These are phyloP conservation scores for Monodelphis domestica DNA, from an alignment of 2,797 vertebrate species.

Conservation along the genomic window DNA sequence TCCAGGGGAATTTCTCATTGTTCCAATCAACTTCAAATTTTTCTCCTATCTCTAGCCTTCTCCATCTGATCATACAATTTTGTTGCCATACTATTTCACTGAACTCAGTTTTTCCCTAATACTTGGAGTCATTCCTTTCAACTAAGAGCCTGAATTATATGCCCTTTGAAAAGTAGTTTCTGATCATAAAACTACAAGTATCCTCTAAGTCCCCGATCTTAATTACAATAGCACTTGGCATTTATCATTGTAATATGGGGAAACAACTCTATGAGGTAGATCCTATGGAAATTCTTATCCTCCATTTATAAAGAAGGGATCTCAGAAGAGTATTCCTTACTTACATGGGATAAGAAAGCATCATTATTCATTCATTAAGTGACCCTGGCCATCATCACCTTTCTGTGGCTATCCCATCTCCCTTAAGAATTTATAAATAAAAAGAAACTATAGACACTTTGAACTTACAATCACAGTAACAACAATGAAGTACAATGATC, in stretches of 20 bases:
- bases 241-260: background rate
- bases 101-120: background rate
- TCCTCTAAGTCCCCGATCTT: background rate
- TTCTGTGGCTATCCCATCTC: background rate
- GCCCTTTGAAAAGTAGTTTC: background rate
- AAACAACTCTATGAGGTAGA: background rate
- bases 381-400: background rate
- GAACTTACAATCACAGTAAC: no score
- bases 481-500: no score
- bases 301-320: background rate
- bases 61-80: background rate
- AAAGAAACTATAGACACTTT: conserved; percentile 19
- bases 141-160: background rate
- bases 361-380: accelerated
- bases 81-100: background rate
- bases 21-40: background rate
- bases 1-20: background rate
- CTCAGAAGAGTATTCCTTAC: background rate
- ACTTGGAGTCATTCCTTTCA: background rate
- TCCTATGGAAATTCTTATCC: background rate
- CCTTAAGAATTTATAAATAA: conserved; percentile 1
- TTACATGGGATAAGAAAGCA: background rate
- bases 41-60: background rate
- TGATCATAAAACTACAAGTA: background rate
- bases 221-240: background rate